Evolutionary conservation across 1,140 invertebrate species (phyloP).

Genomic region (Papilio machaon): DNA sequence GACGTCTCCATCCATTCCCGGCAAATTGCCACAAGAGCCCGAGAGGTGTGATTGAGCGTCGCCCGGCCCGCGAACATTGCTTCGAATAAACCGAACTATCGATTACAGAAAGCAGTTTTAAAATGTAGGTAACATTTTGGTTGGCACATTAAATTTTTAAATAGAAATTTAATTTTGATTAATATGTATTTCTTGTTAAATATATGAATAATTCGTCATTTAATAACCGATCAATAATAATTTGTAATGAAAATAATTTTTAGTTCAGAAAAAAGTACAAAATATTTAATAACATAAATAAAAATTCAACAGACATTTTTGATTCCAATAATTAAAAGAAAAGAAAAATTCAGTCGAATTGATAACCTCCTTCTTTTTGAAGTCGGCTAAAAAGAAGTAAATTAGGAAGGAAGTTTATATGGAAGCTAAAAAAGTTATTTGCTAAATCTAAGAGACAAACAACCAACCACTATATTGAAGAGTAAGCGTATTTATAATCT

Average conservation of each 20-base stretch:
- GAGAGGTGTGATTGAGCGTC: constrained; percentile 65
- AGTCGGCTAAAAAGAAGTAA: no score
- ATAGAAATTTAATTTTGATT: background rate
- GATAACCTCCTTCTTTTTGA: no score
- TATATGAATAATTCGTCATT: background rate
- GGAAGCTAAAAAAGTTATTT: background rate
- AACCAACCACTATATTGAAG: background rate
- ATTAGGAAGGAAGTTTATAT: no score
- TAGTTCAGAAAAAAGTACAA: background rate
- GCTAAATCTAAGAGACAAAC: background rate
- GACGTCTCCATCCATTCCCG: constrained; percentile 77
- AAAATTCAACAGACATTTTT: background rate
- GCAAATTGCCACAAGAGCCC: constrained; percentile 74
- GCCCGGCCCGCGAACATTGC: constrained; percentile 60
- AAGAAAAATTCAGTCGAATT: no score
- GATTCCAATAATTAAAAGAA: no score
- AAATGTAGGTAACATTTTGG: no score
- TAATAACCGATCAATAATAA: no score
- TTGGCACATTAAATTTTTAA: background rate
- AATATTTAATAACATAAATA: background rate
- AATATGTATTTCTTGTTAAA: background rate
- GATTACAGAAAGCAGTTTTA: constrained; percentile 66
- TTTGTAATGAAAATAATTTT: background rate
- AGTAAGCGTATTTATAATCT: background rate
- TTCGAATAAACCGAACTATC: constrained; percentile 72